These are phyloP conservation scores for Pseudorhombus dupliciocellatus DNA, from an alignment of 2,113 vertebrate genomes.

Conservation along the genomic window DNA sequence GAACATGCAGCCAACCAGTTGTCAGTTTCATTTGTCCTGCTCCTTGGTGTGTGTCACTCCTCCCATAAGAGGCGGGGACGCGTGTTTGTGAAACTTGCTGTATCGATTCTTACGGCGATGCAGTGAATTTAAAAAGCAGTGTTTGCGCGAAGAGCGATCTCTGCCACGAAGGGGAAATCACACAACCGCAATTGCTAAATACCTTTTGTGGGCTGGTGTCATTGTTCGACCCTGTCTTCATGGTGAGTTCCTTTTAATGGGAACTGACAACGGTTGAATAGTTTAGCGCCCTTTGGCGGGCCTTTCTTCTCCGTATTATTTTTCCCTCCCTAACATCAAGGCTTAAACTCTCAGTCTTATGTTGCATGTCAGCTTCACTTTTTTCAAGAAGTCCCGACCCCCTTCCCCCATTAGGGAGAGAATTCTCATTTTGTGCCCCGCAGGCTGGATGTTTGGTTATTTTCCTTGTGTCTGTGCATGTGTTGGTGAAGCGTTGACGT, in stretches of 20 bases:
- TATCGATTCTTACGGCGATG: not conserved
- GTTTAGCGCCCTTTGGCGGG: conserved; percentile 59
- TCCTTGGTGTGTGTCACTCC: not conserved
- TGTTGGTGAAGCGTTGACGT: conserved; percentile 24
- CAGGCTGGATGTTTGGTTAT: conserved; percentile 5
- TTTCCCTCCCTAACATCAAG: conserved; percentile 61
- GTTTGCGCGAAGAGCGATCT: conserved; percentile 6
- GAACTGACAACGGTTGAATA: conserved; percentile 74
- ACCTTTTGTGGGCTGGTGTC: conserved; percentile 39
- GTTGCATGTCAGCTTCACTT: conserved; percentile 60
- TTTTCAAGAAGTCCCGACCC: conserved; percentile 46
- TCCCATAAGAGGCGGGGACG: conserved; percentile 1
- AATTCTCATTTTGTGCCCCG: conserved; percentile 20
- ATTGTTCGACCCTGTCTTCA: conserved; percentile 64
- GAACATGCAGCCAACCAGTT: conserved; percentile 10
- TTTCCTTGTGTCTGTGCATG: conserved; percentile 18
- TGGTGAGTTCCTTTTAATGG: conserved; percentile 65
- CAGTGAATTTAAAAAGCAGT: conserved; percentile 2
- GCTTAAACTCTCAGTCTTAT: conserved; percentile 52
- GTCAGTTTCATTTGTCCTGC: conserved; percentile 34
- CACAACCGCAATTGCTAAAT: conserved; percentile 18
- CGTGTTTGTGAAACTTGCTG: conserved; percentile 10
- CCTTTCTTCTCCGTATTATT: conserved; percentile 50
- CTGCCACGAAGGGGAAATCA: not conserved
- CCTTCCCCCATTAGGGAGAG: not conserved